Evolutionary conservation across 2,797 vertebrate species (phyloP), one percentile per base, ranked within the genome.

Genomic region (Halcyon badia): DNA sequence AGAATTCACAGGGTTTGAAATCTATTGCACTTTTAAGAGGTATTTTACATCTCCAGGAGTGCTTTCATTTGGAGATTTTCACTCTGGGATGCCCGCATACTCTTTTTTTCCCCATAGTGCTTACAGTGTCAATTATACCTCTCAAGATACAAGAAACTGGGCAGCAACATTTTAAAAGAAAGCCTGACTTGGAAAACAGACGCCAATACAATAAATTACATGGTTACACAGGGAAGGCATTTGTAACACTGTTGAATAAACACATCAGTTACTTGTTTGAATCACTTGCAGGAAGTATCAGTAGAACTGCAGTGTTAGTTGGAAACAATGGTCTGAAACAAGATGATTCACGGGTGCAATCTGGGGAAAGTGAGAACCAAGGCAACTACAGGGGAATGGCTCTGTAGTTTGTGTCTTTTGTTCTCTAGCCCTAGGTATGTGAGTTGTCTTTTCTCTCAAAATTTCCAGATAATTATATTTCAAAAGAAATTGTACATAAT

Each of bases 381-480:
- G 26, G 26, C 31, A 83, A 11, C 51, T n/a, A 1, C 12, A 30
- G 31, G 72, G 42, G 28, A 46, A 33, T 19, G 10, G 35, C 12
- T 24, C 35, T 83, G 30, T 37, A 11, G 7, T 75, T 94, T 22
- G 0, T 30, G 14, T 58, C 24, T 60, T 87, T 49, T 61, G 19
- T 22, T 72, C 35, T 81, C 49, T 26, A 37, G n/a, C 48, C 39
- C 5, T 21, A 57, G 26, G 3, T 25, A 4, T 48, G 21, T 12
- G 24, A 83, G 12, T 56, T 92, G 25, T 58, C 54, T 65, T 65
- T 68, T 83, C n/a, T 83, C 30, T n/a, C 60, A 22, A 46, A 83
- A 49, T 80, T 89, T 79, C 41, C 33, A 73, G 39, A 22, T 52
- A 70, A 80, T 87, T 92, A 12, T 62, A 56, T 87, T 96, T 87